Percentiles rank a stretch among this genome's conserved stretches.
Evolutionary conservation across 2,888 invertebrate genomes (phyloP).

Genomic region (Tetragonisca angustula): DNA sequence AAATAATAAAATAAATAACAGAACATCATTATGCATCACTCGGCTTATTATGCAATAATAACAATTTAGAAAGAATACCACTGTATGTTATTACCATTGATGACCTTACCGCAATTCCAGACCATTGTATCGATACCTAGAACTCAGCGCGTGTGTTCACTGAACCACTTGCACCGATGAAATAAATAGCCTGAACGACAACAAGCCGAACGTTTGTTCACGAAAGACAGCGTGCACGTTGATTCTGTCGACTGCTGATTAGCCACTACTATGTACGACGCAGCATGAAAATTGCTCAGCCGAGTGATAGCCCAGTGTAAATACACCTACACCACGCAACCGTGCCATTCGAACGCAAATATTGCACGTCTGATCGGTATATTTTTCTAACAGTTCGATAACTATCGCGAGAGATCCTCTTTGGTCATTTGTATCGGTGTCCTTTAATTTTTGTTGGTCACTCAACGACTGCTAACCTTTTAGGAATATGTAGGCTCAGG

Average conservation of each 20-base stretch:
- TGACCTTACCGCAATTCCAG: slow-evolving; percentile 33
- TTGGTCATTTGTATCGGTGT: not conserved
- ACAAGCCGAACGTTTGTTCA: not conserved
- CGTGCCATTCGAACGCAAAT: not conserved
- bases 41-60: too few species aligned
- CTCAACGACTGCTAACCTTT: too few species aligned
- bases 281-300: not conserved
- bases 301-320: not conserved
- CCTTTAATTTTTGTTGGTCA: not conserved
- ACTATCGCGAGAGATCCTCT: not conserved
- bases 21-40: too few species aligned
- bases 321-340: not conserved
- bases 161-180: slow-evolving; percentile 32
- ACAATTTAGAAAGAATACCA: too few species aligned
- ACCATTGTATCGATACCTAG: slow-evolving; percentile 31
- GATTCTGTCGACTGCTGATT: slow-evolving; percentile 16
- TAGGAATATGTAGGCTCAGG: too few species aligned
- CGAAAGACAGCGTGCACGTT: slow-evolving; percentile 31
- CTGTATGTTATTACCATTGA: not conserved
- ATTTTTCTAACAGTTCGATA: not conserved
- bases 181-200: slow-evolving; percentile 39
- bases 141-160: slow-evolving; percentile 7
- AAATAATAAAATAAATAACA: too few species aligned
- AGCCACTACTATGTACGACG: not conserved
- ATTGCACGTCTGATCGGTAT: not conserved